Evolutionary conservation across 2,888 invertebrate genomes (phyloP).

Genomic region (Melanotus villosus): DNA sequence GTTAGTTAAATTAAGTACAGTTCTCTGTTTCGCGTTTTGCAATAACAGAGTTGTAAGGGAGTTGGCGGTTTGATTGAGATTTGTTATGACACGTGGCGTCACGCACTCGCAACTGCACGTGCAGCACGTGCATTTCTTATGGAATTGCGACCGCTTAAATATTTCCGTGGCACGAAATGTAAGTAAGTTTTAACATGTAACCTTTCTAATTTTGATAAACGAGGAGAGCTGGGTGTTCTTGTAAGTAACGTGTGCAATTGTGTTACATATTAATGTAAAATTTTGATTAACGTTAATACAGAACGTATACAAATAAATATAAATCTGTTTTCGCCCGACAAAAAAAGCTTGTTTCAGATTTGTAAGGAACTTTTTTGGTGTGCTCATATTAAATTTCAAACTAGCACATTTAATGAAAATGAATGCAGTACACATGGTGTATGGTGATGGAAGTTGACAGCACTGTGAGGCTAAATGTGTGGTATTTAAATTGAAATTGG

Average conservation of each 20-base stretch:
- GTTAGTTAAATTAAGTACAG: conserved; percentile 36
- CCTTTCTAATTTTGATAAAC: not conserved
- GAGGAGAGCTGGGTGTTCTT: no score
- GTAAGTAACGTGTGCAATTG: no score
- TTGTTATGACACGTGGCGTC: conserved; percentile 49
- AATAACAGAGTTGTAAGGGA: conserved; percentile 21
- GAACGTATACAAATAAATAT: no score
- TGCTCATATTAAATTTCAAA: conserved; percentile 25
- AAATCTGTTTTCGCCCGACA: no score
- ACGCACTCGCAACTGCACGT: conserved; percentile 44
- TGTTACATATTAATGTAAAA: no score
- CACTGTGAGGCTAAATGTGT: conserved; percentile 17
- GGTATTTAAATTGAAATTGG: conserved; percentile 24
- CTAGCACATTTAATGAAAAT: conserved; percentile 9
- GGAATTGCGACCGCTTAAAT: conserved; percentile 19
- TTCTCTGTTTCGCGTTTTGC: conserved; percentile 25
- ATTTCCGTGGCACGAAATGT: conserved; percentile 33
- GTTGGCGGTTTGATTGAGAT: conserved; percentile 44
- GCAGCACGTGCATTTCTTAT: conserved; percentile 40
- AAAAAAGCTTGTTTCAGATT: no score
- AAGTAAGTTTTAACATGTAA: not conserved
- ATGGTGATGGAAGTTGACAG: conserved; percentile 19
- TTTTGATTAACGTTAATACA: no score
- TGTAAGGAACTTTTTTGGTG: not conserved
- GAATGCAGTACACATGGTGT: conserved; percentile 24